These are phyloP conservation scores for Hydraecia micacea DNA, from an alignment of 2,888 invertebrate species.

Conservation along the genomic window DNA sequence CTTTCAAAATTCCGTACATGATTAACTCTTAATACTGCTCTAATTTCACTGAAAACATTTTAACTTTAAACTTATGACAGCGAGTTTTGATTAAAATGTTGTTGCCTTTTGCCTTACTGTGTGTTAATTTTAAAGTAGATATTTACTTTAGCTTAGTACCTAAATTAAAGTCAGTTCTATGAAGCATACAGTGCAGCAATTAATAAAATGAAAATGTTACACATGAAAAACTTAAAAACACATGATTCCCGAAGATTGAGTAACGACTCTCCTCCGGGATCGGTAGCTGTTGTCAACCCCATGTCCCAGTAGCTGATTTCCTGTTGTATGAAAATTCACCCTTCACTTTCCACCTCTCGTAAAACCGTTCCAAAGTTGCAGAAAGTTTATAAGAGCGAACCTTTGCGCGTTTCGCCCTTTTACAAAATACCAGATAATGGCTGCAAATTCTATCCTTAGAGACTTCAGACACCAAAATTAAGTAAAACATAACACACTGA, in stretches of 20 bases:
- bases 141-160: no score
- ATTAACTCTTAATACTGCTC: neutral
- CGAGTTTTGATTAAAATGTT: constrained; percentile 29
- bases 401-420: constrained; percentile 70
- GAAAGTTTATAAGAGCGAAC: constrained; percentile 71
- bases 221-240: neutral
- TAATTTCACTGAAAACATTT: constrained; percentile 2
- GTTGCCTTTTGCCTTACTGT: no score
- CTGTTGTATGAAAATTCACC: constrained; percentile 69
- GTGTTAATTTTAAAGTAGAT: no score
- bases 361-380: constrained; percentile 67
- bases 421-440: constrained; percentile 76
- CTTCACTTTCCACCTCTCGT: constrained; percentile 62
- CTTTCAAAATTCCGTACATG: neutral
- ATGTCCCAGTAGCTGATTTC: constrained; percentile 49
- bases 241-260: constrained; percentile 24
- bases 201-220: neutral
- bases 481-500: constrained; percentile 8
- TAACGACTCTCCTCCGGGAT: constrained; percentile 25
- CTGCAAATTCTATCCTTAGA: constrained; percentile 70
- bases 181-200: neutral
- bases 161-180: neutral
- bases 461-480: constrained; percentile 26
- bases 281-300: constrained; percentile 32
- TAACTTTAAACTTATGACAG: neutral